Evolutionary conservation across 2,888 invertebrate species (phyloP).

Genomic region (Drosophila merina): DNA sequence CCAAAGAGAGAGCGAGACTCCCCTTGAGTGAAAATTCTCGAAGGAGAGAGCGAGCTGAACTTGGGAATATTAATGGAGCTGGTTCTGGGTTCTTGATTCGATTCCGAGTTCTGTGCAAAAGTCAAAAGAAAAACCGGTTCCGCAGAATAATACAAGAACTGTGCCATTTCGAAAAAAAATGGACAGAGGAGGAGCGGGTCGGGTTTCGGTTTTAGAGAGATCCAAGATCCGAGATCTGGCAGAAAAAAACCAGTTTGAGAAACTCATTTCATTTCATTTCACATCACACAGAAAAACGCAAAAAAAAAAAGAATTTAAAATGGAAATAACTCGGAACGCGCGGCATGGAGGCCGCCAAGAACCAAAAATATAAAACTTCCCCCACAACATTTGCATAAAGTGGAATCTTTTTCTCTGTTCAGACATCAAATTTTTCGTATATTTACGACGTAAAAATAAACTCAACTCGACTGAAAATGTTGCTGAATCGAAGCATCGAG

Average conservation of each 20-base stretch:
- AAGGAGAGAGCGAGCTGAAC: slow-evolving; percentile 12
- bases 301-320: slow-evolving; percentile 70
- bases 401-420: slow-evolving; percentile 65
- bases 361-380: slow-evolving; percentile 50
- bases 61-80: slow-evolving; percentile 28
- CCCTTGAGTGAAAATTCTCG: slow-evolving; percentile 29
- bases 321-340: slow-evolving; percentile 62
- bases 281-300: slow-evolving; percentile 46
- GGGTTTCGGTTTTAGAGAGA: slow-evolving; percentile 22
- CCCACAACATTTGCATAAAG: slow-evolving; percentile 76
- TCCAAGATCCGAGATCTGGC: slow-evolving; percentile 52
- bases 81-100: slow-evolving; percentile 21
- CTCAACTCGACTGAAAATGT: slow-evolving; percentile 38
- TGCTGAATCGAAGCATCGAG: slow-evolving; percentile 15
- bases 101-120: slow-evolving; percentile 58
- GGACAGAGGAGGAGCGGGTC: slow-evolving; percentile 22
- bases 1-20: slow-evolving; percentile 24
- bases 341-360: slow-evolving; percentile 23
- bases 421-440: slow-evolving; percentile 70
- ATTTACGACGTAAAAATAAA: slow-evolving; percentile 80
- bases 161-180: slow-evolving; percentile 62
- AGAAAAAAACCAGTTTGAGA: slow-evolving; percentile 76
- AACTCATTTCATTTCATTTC: slow-evolving; percentile 57
- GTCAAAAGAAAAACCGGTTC: slow-evolving; percentile 79
- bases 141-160: slow-evolving; percentile 71